Evolutionary conservation across 2,888 invertebrate species (phyloP), one percentile per base, ranked within the genome.

Genomic region (Sarcophaga caerulescens): DNA sequence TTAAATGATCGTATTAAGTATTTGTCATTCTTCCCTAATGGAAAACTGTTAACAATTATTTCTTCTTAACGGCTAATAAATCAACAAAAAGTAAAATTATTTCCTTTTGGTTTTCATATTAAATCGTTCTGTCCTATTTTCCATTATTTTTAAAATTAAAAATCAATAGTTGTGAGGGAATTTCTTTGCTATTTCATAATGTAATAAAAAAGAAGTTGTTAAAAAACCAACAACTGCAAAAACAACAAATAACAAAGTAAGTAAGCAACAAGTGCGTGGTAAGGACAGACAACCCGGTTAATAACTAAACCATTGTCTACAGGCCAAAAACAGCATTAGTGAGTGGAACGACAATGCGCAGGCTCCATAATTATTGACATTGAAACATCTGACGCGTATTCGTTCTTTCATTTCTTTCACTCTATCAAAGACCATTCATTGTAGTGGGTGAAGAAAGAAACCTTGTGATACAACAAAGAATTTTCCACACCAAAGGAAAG

Each of bases 221-320:
- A 60, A 21, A 12, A 21, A 47, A 69, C 23, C 21, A 19, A 69
- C 60, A n/a, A n/a, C n/a, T n/a, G n/a, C n/a, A n/a, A n/a, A n/a
- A n/a, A n/a, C n/a, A 69, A 57, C 57, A 75, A 44, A 45, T 70
- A 57, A 81, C 57, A 82, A 71, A 52, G 62, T 65, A 76, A 65
- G 63, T 47, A 66, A 80, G 23, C 84, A 84, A 84, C 84, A 84
- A 84, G 84, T 84, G 78, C 59, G 57, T 47, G 5, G 45, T 75
- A 45, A 12, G 59, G 65, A 52, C 11, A 23, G 60, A 76, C 35
- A 60, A 35, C 35, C 75, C 70, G 84, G 66, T 44, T 17, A 44
- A 73, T 52, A 44, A 4, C 25, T 45, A 71, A 70, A 70, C 62
- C 70, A 73, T 52, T 4, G 11, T 17, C 35, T 44, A 23, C 4